Base-by-base conservation (phyloP, 1,140 invertebrate genomes). In the Spodoptera litura region DNA sequence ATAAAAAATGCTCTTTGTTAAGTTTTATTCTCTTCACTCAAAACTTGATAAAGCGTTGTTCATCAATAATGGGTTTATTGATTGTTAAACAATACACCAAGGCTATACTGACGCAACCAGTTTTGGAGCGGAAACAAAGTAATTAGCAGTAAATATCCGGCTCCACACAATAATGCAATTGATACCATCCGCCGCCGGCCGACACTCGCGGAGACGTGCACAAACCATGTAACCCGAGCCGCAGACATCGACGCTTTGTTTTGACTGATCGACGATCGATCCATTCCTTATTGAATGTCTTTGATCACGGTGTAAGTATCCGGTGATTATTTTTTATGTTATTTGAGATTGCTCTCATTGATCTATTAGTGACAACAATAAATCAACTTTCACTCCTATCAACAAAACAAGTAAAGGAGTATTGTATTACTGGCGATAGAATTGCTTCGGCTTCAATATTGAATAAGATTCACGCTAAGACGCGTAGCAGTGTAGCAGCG, bases 241-340 rank as follows among this genome's bases (percentile, higher is more conserved):
- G 49, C 15, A 4, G 8, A 5, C 11, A 31, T 51, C 49, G 9
- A 38, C 15, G 70, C 20, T 58, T 72, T 75, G 58, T 77, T 77
- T 77, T 77, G 74, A 66, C 62, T 66, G 62, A 68, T 77, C 62
- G 27, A 77, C 35, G 27, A 15, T 58, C 62, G 74, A 77, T 77
- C 20, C 25, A 15, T 9, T 56, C 38, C 35, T 72, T 56, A 72
- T 72, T 71, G 51, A 53, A 27, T 10, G 52, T 72, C 35, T 58
- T 55, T 38, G 15, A 38, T 55, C 15, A 12, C n/a, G 12, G 25
- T 31, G 70, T 55, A 8, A 38, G 38, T 56, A 70, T 70, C 70
- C 70, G 70, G 53, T 15, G n/a, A 52, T 52, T 70, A 5, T 31
- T 53, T 70, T 66, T 74, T 25, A 4, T 13, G 55, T 61, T 10